phyloP scores from a whole-genome alignment of 2,888 invertebrate species.

The Atrina japonica region DNA sequence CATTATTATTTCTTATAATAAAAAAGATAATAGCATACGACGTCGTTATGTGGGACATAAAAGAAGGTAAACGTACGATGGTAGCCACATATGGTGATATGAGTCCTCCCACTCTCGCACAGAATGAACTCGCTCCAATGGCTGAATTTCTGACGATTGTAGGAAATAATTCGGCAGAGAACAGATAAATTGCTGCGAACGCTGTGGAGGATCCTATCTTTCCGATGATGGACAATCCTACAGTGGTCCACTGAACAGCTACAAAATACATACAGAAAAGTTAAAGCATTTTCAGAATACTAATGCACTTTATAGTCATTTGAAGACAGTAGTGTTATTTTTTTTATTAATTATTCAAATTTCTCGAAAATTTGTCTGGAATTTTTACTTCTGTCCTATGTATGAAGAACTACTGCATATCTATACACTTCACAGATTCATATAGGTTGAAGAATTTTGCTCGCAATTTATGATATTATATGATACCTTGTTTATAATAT shows the following conservation, averaged over 20 bases:
- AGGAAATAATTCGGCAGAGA: slow-evolving; percentile 35
- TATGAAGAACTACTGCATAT: too few relatives aligned
- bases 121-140: slow-evolving; percentile 25
- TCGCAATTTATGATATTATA: too few relatives aligned
- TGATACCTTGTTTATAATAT: too few relatives aligned
- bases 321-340: too few relatives aligned
- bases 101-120: slow-evolving; percentile 32
- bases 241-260: slow-evolving; percentile 23
- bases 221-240: slow-evolving; percentile 14
- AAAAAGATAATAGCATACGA: too few relatives aligned
- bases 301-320: background rate
- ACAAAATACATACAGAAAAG: too few relatives aligned
- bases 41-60: too few relatives aligned
- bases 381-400: too few relatives aligned
- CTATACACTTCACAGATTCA: too few relatives aligned
- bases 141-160: slow-evolving; percentile 32
- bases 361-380: too few relatives aligned
- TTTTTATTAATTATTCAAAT: background rate
- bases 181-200: slow-evolving; percentile 30
- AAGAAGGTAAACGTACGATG: slow-evolving; percentile 28
- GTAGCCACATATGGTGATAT: slow-evolving; percentile 29
- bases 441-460: too few relatives aligned
- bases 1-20: too few relatives aligned
- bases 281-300: background rate
- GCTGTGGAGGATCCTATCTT: slow-evolving; percentile 30